Percentiles rank a stretch among this genome's conserved stretches.
phyloP scores from a whole-genome alignment of 2,113 vertebrate species.

The Hypomesus transpacificus region DNA sequence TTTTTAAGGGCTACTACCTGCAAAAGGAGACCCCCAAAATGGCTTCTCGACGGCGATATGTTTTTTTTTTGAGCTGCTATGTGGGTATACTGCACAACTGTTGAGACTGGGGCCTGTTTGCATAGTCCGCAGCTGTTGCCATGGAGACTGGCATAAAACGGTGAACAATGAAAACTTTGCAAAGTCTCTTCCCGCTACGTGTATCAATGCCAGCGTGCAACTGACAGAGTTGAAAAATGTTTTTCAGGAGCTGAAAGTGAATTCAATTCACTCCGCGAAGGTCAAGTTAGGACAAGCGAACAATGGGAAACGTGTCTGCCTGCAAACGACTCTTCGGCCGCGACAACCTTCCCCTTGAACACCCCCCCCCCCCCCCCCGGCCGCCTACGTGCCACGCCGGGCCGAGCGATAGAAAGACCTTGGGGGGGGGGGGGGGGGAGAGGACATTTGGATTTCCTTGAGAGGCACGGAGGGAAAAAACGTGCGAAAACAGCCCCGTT shows the following conservation, averaged over 20 bases:
- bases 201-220: background rate
- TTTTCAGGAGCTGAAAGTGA: no score
- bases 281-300: no score
- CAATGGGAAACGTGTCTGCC: no score
- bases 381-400: no score
- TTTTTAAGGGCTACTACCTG: no score
- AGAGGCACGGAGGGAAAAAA: constrained; percentile 31
- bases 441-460: constrained; percentile 25
- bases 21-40: background rate
- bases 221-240: no score
- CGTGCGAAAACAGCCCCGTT: constrained; percentile 20
- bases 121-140: constrained; percentile 41
- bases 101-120: constrained; percentile 1
- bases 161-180: background rate
- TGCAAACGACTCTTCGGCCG: no score
- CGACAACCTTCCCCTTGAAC: no score
- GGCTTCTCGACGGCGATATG: background rate
- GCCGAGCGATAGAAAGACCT: no score
- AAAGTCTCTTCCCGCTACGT: background rate
- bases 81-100: background rate
- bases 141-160: constrained; percentile 34
- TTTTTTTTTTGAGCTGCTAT: no score
- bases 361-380: background rate
- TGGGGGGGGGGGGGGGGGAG: no score
- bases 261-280: no score